Percentiles rank a stretch among this genome's conserved stretches.
Evolutionary conservation across 2,888 invertebrate species (phyloP).

Genomic region (Abrostola triplasia): DNA sequence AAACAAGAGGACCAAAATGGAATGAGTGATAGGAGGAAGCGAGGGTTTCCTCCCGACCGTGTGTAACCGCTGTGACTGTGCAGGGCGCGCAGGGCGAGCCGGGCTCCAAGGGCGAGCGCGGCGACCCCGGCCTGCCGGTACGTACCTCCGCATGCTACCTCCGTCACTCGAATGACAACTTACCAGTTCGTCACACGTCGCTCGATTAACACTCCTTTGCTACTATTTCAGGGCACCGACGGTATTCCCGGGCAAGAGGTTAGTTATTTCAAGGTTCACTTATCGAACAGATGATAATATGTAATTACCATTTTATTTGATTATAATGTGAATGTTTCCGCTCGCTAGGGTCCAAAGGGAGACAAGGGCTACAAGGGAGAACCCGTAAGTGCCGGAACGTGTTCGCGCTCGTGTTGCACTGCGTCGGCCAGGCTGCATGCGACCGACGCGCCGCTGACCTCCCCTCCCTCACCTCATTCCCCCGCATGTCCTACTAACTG

Average conservation of each 20-base stretch:
- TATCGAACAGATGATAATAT: background rate
- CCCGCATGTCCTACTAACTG: conserved; percentile 51
- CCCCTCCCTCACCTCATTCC: conserved; percentile 45
- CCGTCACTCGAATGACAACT: background rate
- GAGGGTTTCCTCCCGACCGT: conserved; percentile 59
- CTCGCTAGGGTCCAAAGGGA: conserved; percentile 94
- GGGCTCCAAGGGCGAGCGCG: conserved; percentile 96
- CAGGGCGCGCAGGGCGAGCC: conserved; percentile 98
- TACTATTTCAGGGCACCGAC: conserved; percentile 94
- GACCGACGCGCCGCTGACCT: conserved; percentile 52
- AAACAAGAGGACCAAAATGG: too few relatives aligned
- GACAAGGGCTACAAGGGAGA: conserved; percentile 96
- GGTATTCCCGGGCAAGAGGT: conserved; percentile 97
- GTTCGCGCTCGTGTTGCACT: conserved; percentile 17
- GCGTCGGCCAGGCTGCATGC: conserved; percentile 34
- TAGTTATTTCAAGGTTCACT: conserved; percentile 63
- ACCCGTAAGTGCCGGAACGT: conserved; percentile 89
- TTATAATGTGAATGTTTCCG: conserved; percentile 67
- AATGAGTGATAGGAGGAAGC: too few relatives aligned
- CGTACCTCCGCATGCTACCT: conserved; percentile 74
- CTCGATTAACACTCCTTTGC: conserved; percentile 37
- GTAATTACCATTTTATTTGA: conserved; percentile 1
- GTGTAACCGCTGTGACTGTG: conserved; percentile 72
- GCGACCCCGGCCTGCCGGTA: conserved; percentile 97
- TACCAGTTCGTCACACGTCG: background rate